Conservation (phyloP, 2,888 invertebrate species). For the Amiota minor region DNA sequence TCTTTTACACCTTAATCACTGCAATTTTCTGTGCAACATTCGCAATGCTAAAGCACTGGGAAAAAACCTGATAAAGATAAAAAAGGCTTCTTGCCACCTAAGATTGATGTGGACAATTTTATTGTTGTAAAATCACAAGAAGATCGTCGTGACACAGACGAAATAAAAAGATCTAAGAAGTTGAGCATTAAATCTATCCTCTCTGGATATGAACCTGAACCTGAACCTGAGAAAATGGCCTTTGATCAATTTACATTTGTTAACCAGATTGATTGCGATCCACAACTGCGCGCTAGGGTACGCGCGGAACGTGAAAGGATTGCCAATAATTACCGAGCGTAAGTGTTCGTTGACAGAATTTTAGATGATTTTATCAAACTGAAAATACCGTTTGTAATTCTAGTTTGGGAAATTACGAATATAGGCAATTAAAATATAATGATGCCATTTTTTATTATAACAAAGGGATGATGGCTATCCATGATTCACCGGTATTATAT, state of each 20-base stretch:
- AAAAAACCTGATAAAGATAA: not conserved
- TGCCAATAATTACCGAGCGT: constrained; percentile 43
- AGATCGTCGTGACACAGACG: constrained; percentile 15
- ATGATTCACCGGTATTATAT: constrained; percentile 53
- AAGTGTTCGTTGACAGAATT: not conserved
- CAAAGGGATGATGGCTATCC: constrained; percentile 44
- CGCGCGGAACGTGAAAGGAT: constrained; percentile 37
- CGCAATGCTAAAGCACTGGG: not conserved
- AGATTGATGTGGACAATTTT: not conserved
- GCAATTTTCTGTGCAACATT: not conserved
- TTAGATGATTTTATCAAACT: too few species aligned
- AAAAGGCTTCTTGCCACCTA: too few species aligned
- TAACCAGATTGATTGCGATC: constrained; percentile 40
- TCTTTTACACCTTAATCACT: too few species aligned
- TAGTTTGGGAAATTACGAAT: constrained; percentile 48
- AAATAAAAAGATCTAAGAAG: constrained; percentile 34
- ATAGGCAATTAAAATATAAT: constrained; percentile 39
- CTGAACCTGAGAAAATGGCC: not conserved
- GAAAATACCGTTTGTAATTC: not conserved
- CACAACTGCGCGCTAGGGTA: constrained; percentile 25
- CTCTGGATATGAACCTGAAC: constrained; percentile 34
- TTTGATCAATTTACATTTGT: constrained; percentile 45
- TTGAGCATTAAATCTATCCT: constrained; percentile 33
- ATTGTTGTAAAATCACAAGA: not conserved
- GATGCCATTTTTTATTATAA: constrained; percentile 44